phyloP scores from a whole-genome alignment of 2,888 invertebrate species.

The Cheilosia grossa region DNA sequence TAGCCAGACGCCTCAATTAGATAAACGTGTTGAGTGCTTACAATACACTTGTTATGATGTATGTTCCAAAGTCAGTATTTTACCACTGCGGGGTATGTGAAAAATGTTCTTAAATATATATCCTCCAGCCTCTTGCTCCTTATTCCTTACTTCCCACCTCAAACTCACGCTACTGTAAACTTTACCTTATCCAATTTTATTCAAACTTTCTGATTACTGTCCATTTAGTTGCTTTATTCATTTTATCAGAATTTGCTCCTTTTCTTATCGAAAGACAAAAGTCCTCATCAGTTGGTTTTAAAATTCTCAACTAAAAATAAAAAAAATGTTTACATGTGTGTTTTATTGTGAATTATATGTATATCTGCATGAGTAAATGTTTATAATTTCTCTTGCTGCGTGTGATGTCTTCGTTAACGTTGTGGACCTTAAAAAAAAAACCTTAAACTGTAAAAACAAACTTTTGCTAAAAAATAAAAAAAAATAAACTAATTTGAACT shows the following conservation, averaged over 20 bases:
- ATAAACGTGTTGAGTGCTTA: too few relatives aligned
- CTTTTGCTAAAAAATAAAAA: slow-evolving; percentile 39
- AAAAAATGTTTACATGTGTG: slow-evolving; percentile 24
- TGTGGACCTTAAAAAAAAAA: slow-evolving; percentile 75
- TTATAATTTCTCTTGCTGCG: slow-evolving; percentile 77
- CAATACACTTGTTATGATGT: too few relatives aligned
- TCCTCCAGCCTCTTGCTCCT: too few relatives aligned
- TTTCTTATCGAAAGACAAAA: background rate
- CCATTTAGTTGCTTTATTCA: background rate
- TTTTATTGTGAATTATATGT: slow-evolving; percentile 31
- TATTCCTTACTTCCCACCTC: too few relatives aligned
- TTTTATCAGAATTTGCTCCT: background rate
- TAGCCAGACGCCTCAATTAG: too few relatives aligned
- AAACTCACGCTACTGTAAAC: too few relatives aligned
- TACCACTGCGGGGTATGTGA: too few relatives aligned
- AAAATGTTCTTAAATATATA: too few relatives aligned
- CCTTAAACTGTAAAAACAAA: slow-evolving; percentile 67
- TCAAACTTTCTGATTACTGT: background rate
- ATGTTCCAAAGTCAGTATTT: too few relatives aligned
- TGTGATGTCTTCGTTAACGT: slow-evolving; percentile 76
- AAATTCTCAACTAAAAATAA: background rate
- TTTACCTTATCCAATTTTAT: background rate
- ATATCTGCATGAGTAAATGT: slow-evolving; percentile 75
- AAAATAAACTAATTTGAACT: slow-evolving; percentile 76
- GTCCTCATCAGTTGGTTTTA: background rate